phyloP scores from a whole-genome alignment of 2,113 vertebrate species.

The Sander vitreus region DNA sequence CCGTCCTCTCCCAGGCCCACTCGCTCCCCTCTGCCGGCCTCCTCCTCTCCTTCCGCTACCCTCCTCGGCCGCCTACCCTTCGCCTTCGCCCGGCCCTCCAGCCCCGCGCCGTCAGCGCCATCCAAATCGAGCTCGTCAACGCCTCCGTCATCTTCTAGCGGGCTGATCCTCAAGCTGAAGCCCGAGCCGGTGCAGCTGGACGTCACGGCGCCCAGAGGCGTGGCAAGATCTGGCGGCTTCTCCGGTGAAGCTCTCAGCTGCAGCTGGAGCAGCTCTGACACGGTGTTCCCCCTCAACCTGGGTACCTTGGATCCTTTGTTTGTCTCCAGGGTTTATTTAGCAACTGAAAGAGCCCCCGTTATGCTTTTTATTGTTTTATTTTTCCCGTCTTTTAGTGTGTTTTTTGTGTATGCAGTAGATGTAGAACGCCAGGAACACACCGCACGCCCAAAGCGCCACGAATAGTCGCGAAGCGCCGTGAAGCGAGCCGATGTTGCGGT shows the following conservation, averaged over 20 bases:
- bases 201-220: conserved; percentile 69
- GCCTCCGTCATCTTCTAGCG: conserved; percentile 45
- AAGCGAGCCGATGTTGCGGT: too few species aligned
- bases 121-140: conserved; percentile 69
- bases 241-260: conserved; percentile 65
- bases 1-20: conserved; percentile 77
- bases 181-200: conserved; percentile 84
- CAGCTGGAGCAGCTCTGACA: conserved; percentile 72
- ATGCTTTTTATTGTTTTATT: too few species aligned
- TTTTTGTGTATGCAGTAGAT: too few species aligned
- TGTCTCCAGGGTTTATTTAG: not conserved
- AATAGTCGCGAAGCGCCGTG: too few species aligned
- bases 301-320: conserved; percentile 59
- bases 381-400: too few species aligned
- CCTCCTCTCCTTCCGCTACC: conserved; percentile 70
- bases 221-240: conserved; percentile 51
- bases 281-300: conserved; percentile 79
- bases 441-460: too few species aligned
- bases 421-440: too few species aligned
- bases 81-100: conserved; percentile 74
- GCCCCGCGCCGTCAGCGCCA: conserved; percentile 63
- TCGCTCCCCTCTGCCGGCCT: conserved; percentile 71
- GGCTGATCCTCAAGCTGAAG: conserved; percentile 80
- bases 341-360: not conserved
- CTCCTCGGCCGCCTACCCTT: conserved; percentile 78